phyloP scores from a whole-genome alignment of 2,113 vertebrate genomes.

The Oncorhynchus tshawytscha region DNA sequence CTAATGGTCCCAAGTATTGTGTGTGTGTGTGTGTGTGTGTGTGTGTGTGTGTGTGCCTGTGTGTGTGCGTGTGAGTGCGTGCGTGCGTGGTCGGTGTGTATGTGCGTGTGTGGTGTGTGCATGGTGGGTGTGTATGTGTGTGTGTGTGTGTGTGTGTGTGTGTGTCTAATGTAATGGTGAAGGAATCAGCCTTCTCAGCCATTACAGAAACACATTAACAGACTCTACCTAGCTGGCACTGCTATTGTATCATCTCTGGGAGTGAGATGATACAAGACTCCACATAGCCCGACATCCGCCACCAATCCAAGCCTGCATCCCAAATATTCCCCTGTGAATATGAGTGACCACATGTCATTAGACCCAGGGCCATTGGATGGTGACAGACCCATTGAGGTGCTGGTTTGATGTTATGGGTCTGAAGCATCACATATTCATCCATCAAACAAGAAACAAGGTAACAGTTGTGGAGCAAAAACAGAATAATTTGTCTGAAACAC shows the following conservation, averaged over 20 bases:
- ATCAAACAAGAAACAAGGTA: background rate
- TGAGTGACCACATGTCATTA: background rate
- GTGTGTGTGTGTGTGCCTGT: no score
- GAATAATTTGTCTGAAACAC: conserved; percentile 6
- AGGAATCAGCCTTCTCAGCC: conserved; percentile 1
- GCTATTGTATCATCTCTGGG: background rate
- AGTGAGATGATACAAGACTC: background rate
- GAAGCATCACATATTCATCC: background rate
- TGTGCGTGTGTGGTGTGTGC: background rate
- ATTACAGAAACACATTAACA: conserved; percentile 24
- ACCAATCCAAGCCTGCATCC: no score
- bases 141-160: no score
- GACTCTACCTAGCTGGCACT: conserved; percentile 20
- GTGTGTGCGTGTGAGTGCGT: background rate
- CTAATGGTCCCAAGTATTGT: conserved; percentile 26
- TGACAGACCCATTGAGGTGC: no score
- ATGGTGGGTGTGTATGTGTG: no score
- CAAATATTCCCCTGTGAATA: no score
- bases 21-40: background rate
- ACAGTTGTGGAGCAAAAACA: background rate
- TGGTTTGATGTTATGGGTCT: no score
- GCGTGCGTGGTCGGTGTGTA: no score
- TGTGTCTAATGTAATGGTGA: conserved; percentile 6
- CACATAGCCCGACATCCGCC: no score
- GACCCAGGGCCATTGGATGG: background rate